These are phyloP conservation scores for Thereva unica DNA, from an alignment of 2,888 invertebrate species.

Conservation along the genomic window DNA sequence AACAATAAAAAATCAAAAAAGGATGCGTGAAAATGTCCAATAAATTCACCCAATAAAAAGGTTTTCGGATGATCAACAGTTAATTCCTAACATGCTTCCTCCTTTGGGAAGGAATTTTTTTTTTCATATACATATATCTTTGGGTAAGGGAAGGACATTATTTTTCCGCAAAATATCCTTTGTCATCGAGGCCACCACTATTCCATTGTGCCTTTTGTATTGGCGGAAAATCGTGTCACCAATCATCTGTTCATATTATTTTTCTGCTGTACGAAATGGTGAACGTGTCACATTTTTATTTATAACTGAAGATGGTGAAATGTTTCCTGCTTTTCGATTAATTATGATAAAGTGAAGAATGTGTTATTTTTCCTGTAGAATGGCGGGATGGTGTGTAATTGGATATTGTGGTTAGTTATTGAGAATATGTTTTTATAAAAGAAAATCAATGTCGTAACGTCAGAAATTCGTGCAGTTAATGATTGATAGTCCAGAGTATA, in stretches of 20 bases:
- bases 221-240: slow-evolving; percentile 22
- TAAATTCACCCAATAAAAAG: slow-evolving; percentile 37
- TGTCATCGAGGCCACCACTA: slow-evolving; percentile 15
- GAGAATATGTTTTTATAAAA: no score
- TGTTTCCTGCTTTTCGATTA: no score
- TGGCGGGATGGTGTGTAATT: no score
- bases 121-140: slow-evolving; percentile 1
- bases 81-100: slow-evolving; percentile 29
- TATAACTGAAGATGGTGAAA: not conserved
- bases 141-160: slow-evolving; percentile 13
- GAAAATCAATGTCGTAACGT: no score
- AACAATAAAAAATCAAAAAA: slow-evolving; percentile 31
- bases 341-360: no score
- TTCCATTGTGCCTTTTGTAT: slow-evolving; percentile 1
- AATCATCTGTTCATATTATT: slow-evolving; percentile 9
- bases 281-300: slow-evolving; percentile 10
- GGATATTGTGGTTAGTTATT: no score
- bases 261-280: slow-evolving; percentile 3
- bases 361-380: no score
- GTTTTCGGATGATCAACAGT: slow-evolving; percentile 33
- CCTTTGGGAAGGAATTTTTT: no score
- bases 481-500: no score
- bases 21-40: slow-evolving; percentile 37
- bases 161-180: slow-evolving; percentile 20
- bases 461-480: no score